Evolutionary conservation across 2,888 invertebrate genomes (phyloP), one percentile per base, ranked within the genome.

Genomic region (Phragmatobia fuliginosa): DNA sequence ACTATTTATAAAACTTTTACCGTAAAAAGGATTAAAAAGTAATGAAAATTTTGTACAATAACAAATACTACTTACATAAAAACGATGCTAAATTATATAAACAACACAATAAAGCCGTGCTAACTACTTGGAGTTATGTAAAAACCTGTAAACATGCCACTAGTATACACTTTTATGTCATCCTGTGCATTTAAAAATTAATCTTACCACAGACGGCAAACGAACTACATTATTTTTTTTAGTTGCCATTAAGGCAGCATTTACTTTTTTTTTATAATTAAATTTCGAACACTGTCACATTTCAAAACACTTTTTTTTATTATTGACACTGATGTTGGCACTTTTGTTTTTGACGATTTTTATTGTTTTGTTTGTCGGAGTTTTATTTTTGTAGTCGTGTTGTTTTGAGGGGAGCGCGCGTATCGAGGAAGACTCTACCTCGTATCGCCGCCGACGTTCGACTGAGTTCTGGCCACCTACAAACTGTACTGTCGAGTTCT

Each of bases 161-260:
- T 89, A 89, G 79, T 68, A 81, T 83, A 84, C 82, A 87, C 85
- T 86, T 83, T 87, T 81, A 87, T 83, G 82, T 84, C 83, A 87
- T 85, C 84, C 82, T 82, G 88, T 89, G 90, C 90, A 90, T 88
- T 79, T 80, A 85, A 86, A 77, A 87, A 87, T 85, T 84, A 81
- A 49, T 84, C 94, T 94, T 94, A 94, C 94, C 94, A 94, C 94
- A 83, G 94, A 94, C 83, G 94, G 94, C 93, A 94, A 94, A 84
- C 94, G 93, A 80, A 93, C 90, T 88, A 94, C 89, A 88, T 91
- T 92, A 91, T 90, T 93, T 91, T 92, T 94, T 94, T 93, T 94
- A 83, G 88, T 90, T 88, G 94, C 90, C 92, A 91, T 91, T 81
- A 85, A 81, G 81, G 81, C 83, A 79, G 80, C 74, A 80, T 81